phyloP scores from a whole-genome alignment of 1,140 invertebrate genomes.

The Neodiprion fabricii region DNA sequence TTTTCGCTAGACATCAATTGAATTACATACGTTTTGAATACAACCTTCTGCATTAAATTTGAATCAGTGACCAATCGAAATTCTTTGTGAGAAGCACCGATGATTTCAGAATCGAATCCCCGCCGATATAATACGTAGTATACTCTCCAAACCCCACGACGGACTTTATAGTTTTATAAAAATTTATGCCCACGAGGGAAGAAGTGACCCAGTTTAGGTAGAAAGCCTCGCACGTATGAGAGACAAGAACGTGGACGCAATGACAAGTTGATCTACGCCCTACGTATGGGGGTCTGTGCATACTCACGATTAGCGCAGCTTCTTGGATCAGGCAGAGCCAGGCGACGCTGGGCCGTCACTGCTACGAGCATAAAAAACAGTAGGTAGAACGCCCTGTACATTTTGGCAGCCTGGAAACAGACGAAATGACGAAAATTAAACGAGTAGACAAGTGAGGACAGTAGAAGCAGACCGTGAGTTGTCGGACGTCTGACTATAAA shows the following conservation, averaged over 20 bases:
- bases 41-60: conserved; percentile 20
- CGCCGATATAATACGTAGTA: too few species aligned
- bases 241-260: too few species aligned
- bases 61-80: too few species aligned
- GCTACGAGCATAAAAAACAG: conserved; percentile 71
- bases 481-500: not conserved
- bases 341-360: conserved; percentile 78
- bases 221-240: too few species aligned
- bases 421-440: conserved; percentile 13
- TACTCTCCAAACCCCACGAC: too few species aligned
- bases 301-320: conserved; percentile 87
- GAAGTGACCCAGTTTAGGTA: too few species aligned
- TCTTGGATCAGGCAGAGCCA: conserved; percentile 85
- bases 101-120: too few species aligned
- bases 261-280: too few species aligned
- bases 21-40: not conserved
- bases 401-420: conserved; percentile 44
- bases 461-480: not conserved
- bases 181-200: too few species aligned
- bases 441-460: too few species aligned
- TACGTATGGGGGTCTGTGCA: not conserved
- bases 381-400: conserved; percentile 62
- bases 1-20: not conserved
- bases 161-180: too few species aligned
- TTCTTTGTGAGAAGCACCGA: too few species aligned